phyloP scores from a whole-genome alignment of 2,888 invertebrate genomes.

The Sphaeridia pumilis region DNA sequence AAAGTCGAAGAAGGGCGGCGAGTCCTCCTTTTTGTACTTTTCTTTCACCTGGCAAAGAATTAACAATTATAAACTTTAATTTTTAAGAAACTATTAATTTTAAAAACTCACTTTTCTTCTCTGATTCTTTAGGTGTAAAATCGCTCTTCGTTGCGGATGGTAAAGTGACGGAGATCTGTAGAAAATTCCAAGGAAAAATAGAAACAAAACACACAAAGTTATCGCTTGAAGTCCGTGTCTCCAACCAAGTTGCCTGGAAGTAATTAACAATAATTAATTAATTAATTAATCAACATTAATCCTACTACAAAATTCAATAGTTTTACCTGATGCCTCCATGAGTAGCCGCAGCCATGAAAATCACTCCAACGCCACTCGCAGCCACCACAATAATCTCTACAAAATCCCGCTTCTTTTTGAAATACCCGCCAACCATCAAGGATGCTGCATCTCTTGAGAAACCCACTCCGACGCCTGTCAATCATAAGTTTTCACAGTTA shows the following conservation, averaged over 20 bases:
- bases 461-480: constrained; percentile 63
- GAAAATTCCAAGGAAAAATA: constrained; percentile 72
- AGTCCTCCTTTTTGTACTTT: constrained; percentile 60
- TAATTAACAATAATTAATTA: neutral
- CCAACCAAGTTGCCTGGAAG: constrained; percentile 60
- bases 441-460: constrained; percentile 75
- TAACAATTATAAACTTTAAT: neutral
- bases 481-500: neutral
- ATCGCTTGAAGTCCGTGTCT: constrained; percentile 70
- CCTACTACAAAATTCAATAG: neutral
- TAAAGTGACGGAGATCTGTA: constrained; percentile 78
- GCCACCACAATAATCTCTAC: constrained; percentile 80
- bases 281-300: neutral
- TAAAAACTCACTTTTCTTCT: constrained; percentile 49
- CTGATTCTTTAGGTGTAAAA: constrained; percentile 76
- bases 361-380: constrained; percentile 65
- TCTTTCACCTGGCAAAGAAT: constrained; percentile 50
- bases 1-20: constrained; percentile 74
- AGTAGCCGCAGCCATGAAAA: constrained; percentile 20
- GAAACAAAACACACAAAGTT: constrained; percentile 67
- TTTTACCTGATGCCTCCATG: constrained; percentile 27
- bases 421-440: constrained; percentile 82
- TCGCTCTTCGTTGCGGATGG: constrained; percentile 74
- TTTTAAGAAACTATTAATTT: neutral
- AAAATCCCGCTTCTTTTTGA: constrained; percentile 68